A percentile compares a stretch with the other conserved stretches of the same genome.
Evolutionary conservation across 2,888 invertebrate genomes (phyloP).

Genomic region (Drymonia ruficornis): DNA sequence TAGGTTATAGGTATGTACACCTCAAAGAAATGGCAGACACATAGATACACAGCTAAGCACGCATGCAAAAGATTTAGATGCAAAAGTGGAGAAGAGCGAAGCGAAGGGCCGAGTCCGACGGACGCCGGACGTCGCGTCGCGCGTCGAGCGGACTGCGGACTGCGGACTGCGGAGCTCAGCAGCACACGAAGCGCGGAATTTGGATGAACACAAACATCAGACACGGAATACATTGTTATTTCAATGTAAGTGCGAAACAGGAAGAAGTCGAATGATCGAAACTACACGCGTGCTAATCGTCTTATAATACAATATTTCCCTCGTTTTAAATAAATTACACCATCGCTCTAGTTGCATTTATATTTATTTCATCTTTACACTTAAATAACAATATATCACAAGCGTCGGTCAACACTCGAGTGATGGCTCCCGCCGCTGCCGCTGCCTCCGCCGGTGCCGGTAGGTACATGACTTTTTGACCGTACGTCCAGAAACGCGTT

Average conservation of each 20-base stretch:
- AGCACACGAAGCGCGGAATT: slow-evolving; percentile 74
- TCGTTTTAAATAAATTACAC: slow-evolving; percentile 65
- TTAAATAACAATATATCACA: slow-evolving; percentile 85
- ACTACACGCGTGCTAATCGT: slow-evolving; percentile 74
- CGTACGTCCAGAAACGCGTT: slow-evolving; percentile 53
- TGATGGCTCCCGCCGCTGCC: slow-evolving; percentile 41
- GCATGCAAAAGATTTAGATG: slow-evolving; percentile 82
- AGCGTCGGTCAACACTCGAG: slow-evolving; percentile 77
- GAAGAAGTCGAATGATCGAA: slow-evolving; percentile 50
- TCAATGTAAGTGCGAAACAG: slow-evolving; percentile 75
- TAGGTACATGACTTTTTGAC: slow-evolving; percentile 74
- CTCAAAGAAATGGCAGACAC: slow-evolving; percentile 70
- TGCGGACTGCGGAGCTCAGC: too few relatives aligned
- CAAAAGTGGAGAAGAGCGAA: slow-evolving; percentile 67
- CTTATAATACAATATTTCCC: slow-evolving; percentile 62
- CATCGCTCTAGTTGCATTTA: slow-evolving; percentile 72
- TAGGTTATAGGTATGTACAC: slow-evolving; percentile 76
- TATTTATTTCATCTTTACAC: slow-evolving; percentile 80
- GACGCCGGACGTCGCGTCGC: slow-evolving; percentile 15
- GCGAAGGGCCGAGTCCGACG: slow-evolving; percentile 41
- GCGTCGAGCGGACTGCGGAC: too few relatives aligned
- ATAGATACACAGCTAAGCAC: slow-evolving; percentile 76
- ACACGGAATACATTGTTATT: slow-evolving; percentile 80
- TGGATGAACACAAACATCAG: slow-evolving; percentile 79
- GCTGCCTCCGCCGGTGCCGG: slow-evolving; percentile 13